Conservation (phyloP, 1,140 invertebrate genomes). For the Euschistus heros region DNA sequence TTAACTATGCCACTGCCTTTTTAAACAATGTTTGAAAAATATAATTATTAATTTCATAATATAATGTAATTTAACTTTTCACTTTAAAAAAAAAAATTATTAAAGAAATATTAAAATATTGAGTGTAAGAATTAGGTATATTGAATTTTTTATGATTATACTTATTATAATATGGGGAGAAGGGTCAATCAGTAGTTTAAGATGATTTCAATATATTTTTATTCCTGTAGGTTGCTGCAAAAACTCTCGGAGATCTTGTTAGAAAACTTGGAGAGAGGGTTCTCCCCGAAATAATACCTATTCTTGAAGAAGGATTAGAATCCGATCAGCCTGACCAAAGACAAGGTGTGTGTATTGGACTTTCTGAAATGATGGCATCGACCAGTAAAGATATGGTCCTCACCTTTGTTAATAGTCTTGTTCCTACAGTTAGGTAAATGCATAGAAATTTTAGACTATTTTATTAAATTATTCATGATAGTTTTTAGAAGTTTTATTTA, state of each 20-base stretch:
- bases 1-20: too few species aligned
- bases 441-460: neutral
- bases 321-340: constrained; percentile 85
- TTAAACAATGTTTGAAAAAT: too few species aligned
- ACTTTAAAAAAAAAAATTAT: too few species aligned
- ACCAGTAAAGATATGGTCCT: constrained; percentile 91
- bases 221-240: constrained; percentile 63
- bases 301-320: constrained; percentile 84
- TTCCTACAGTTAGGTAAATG: constrained; percentile 75
- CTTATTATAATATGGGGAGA: too few species aligned
- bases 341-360: constrained; percentile 95
- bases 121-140: too few species aligned
- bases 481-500: constrained; percentile 10
- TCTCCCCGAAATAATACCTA: constrained; percentile 94
- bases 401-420: constrained; percentile 86
- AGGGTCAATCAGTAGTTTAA: too few species aligned
- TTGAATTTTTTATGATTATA: neutral
- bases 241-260: constrained; percentile 94
- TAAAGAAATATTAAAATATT: neutral
- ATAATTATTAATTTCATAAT: too few species aligned
- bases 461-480: neutral
- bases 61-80: too few species aligned
- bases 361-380: constrained; percentile 96
- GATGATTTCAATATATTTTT: too few species aligned
- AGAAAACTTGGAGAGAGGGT: constrained; percentile 95